These are phyloP conservation scores for Hylyphantes graminicola DNA, from an alignment of 1,140 invertebrate genomes.

Conservation along the genomic window DNA sequence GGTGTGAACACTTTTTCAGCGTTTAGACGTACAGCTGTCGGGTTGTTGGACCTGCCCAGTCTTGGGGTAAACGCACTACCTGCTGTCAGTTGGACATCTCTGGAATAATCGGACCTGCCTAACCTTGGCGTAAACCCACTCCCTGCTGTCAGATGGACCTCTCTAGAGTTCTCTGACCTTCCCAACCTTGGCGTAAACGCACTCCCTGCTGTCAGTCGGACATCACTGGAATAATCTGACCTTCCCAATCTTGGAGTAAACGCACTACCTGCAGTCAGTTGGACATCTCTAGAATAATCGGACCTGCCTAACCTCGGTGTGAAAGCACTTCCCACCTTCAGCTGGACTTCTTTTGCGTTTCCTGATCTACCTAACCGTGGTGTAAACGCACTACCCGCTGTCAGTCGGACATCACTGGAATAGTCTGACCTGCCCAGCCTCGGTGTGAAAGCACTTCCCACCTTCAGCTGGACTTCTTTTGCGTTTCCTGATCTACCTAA, in stretches of 20 bases:
- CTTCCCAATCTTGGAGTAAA: constrained; percentile 28
- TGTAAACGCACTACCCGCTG: not conserved
- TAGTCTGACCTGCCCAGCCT: not conserved
- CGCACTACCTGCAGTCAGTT: constrained; percentile 7
- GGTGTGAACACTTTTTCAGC: constrained; percentile 42
- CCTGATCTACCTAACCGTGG: constrained; percentile 13
- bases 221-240: not conserved
- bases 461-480: not conserved
- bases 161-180: not conserved
- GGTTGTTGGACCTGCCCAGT: not conserved
- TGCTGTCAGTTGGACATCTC: constrained; percentile 24
- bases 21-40: constrained; percentile 26
- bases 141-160: constrained; percentile 2
- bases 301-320: constrained; percentile 46
- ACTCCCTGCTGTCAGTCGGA: constrained; percentile 1
- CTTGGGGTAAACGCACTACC: constrained; percentile 47
- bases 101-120: not conserved
- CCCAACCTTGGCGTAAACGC: constrained; percentile 20
- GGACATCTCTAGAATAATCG: not conserved
- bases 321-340: constrained; percentile 28
- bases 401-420: not conserved
- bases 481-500: not conserved
- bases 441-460: not conserved
- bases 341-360: not conserved
- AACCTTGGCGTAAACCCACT: not conserved